phyloP scores from a whole-genome alignment of 2,888 invertebrate genomes.

The Sinohyriopsis cumingii region DNA sequence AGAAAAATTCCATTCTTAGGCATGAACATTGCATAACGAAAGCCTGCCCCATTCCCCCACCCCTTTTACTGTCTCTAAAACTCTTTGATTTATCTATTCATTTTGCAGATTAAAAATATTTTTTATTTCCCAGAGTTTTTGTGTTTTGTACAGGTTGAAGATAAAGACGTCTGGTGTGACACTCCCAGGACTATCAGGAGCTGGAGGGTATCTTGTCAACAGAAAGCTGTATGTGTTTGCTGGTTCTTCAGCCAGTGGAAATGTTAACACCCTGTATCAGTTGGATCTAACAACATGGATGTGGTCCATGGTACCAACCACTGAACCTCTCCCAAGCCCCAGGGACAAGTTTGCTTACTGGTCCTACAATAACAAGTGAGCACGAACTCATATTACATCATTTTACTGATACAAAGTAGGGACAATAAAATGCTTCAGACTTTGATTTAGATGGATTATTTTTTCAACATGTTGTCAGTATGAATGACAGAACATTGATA shows the following conservation, averaged over 20 bases:
- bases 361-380: slow-evolving; percentile 57
- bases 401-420: no score
- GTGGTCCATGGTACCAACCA: slow-evolving; percentile 53
- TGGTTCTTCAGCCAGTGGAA: slow-evolving; percentile 61
- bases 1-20: no score
- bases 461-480: no score
- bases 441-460: no score
- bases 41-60: no score
- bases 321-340: slow-evolving; percentile 47
- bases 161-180: slow-evolving; percentile 39
- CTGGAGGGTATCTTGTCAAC: slow-evolving; percentile 55
- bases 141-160: not conserved
- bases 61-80: no score
- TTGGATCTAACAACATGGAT: slow-evolving; percentile 56
- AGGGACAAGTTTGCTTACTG: slow-evolving; percentile 64
- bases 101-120: not conserved
- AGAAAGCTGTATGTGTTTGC: slow-evolving; percentile 66
- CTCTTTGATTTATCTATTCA: no score
- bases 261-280: slow-evolving; percentile 57
- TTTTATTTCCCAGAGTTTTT: slow-evolving; percentile 1
- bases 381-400: not conserved
- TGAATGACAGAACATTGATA: no score
- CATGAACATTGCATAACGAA: no score
- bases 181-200: slow-evolving; percentile 67
- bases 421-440: no score